Evolutionary conservation across 2,113 vertebrate species (phyloP), one percentile per base, ranked within the genome.

Genomic region (Anarhynchus alexandrinus): DNA sequence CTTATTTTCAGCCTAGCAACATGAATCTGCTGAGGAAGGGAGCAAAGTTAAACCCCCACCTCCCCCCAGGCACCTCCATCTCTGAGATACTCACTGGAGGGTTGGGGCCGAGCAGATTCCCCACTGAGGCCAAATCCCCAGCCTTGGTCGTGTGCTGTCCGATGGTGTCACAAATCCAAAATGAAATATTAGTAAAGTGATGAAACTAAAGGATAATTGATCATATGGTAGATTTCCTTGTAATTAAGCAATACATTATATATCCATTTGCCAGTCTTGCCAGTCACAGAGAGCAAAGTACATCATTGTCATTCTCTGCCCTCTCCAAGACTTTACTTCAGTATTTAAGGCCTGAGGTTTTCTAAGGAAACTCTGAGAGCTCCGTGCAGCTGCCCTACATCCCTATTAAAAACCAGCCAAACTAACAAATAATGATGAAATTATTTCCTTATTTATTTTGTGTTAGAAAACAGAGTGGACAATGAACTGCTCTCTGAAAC

Each of bases 381-480:
- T 85, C 26, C 0, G 0, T 70, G 82, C 95, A 95, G 89, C 91
- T 97, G 96, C n/a, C 61, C 51, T 78, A 54, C 55, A 51, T 80
- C 87, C 89, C 86, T 72, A 89, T 97, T 94, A 94, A 93, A 92
- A 82, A 82, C 10, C 70, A 95, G 91, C 91, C 89, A 96, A 97
- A 95, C 84, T 96, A 96, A 97, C 87, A 87, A 93, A 89, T 93
- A 96, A 96, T 92, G 93, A 92, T 94, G 67, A 96, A 96, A 94
- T 91, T 0, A 95, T 95, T 94, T 94, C 89, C 94, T 87, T 94
- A 94, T 96, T 94, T 97, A 92, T 94, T 96, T 92, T 96, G 80
- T 94, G 89, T 94, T 94, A 95, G 94, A 94, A 96, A 97, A 91
- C 81, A 93, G 78, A 94, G 66, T 62, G 55, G 91, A 97, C 82